Evolutionary conservation across 2,888 invertebrate genomes (phyloP).

Genomic region (Ophion obscuratus): DNA sequence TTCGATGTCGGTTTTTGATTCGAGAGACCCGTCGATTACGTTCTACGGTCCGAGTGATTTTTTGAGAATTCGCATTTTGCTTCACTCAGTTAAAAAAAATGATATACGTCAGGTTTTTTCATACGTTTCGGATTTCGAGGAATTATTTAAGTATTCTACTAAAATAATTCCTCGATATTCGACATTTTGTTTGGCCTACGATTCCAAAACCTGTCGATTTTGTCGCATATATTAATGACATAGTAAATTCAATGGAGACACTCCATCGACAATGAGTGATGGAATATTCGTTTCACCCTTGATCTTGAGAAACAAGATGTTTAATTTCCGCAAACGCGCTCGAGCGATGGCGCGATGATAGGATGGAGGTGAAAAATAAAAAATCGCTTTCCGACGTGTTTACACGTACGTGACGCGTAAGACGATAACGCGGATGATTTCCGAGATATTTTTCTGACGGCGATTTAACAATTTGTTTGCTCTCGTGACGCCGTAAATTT

Average conservation of each 20-base stretch:
- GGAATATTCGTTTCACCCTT: no score
- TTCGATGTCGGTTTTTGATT: background rate
- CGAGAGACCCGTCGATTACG: no score
- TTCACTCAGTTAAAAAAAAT: background rate
- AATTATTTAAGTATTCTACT: no score
- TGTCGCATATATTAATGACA: background rate
- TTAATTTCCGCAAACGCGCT: background rate
- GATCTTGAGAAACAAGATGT: background rate
- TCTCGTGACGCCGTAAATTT: constrained; percentile 28
- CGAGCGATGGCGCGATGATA: background rate
- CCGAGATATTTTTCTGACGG: constrained; percentile 47
- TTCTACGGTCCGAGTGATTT: background rate
- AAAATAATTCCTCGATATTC: no score
- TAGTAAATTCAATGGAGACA: background rate
- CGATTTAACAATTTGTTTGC: constrained; percentile 59
- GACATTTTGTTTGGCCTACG: no score
- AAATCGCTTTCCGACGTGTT: constrained; percentile 15
- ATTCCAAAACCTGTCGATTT: no score
- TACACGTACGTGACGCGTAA: constrained; percentile 2
- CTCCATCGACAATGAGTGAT: no score
- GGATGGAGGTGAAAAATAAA: background rate
- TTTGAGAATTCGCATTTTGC: background rate
- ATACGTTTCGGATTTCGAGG: no score
- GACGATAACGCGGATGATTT: constrained; percentile 46
- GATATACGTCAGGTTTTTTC: no score